phyloP scores from a whole-genome alignment of 2,113 vertebrate species.

The Jaculus jaculus region DNA sequence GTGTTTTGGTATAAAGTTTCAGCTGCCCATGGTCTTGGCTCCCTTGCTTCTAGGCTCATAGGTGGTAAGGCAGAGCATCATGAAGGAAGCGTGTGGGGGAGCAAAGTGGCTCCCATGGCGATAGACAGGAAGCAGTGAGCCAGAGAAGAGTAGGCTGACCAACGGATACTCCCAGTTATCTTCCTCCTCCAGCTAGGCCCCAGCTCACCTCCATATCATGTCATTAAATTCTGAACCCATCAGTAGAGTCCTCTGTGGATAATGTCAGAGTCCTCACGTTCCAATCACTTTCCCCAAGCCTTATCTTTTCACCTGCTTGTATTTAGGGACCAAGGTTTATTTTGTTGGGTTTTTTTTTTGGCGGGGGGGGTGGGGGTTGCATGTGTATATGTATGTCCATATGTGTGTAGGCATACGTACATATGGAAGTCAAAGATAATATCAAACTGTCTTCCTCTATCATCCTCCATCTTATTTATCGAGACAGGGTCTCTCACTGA shows the following conservation, averaged over 20 bases:
- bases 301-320: background rate
- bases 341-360: no score
- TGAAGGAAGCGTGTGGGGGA: background rate
- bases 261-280: background rate
- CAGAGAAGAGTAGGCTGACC: background rate
- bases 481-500: no score
- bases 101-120: background rate
- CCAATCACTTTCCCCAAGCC: background rate
- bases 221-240: background rate
- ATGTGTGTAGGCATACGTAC: no score
- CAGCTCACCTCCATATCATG: background rate
- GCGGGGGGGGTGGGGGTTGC: no score
- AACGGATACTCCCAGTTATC: background rate
- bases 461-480: no score
- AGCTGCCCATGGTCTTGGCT: background rate
- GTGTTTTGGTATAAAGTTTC: background rate
- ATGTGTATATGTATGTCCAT: no score
- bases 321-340: no score
- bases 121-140: background rate
- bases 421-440: no score
- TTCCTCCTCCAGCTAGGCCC: background rate
- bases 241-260: background rate
- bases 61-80: background rate
- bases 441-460: no score
- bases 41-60: background rate